Base-by-base conservation (phyloP, 2,888 invertebrate species). In the Villa cingulata region DNA sequence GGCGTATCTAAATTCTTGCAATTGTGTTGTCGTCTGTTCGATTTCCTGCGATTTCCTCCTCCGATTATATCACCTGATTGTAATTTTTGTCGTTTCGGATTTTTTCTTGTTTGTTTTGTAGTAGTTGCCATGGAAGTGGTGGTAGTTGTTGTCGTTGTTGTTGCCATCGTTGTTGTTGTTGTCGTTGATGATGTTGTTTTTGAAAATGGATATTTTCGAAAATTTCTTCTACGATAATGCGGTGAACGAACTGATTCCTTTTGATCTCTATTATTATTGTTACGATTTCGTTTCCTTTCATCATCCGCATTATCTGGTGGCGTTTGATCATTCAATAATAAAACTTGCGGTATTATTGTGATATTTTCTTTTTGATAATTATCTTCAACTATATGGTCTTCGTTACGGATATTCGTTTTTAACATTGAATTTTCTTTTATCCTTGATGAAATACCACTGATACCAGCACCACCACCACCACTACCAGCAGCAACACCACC, bases 291-390 rank as follows among this genome's bases (percentile, higher is more conserved):
- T 23, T 23, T 23, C 34, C 14, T 34, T 34, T 34, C 12, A 7
- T 5, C 4, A 34, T 10, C 34, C 3, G 34, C 55, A 16, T 55
- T 53, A 44, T 56, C 56, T 27, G 54, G 56, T 29, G 57, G 57
- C 5, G 58, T 60, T 48, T 64, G 63, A 55, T 68, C 68, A 45
- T 65, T 64, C 3, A 68, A 54, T 17, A 69, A 46, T 51, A 66
- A 56, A 10, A 69, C 66, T 50, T 66, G 67, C 2, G 68, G 66
- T 15, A 64, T 63, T 16, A 64, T 62, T 12, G 63, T 61, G 17
- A 64, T 64, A 48, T 60, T 63, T 23, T 58, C 62, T 4, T 58
- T 58, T 3, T 54, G 55, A 50, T 17, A 55, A 54, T 29, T 37
- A 56, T 59, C 48, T 57, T 51, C 45, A 14, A 40, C 4, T 23